phyloP scores from a whole-genome alignment of 2,113 vertebrate genomes.

The Cynocephalus volans region DNA sequence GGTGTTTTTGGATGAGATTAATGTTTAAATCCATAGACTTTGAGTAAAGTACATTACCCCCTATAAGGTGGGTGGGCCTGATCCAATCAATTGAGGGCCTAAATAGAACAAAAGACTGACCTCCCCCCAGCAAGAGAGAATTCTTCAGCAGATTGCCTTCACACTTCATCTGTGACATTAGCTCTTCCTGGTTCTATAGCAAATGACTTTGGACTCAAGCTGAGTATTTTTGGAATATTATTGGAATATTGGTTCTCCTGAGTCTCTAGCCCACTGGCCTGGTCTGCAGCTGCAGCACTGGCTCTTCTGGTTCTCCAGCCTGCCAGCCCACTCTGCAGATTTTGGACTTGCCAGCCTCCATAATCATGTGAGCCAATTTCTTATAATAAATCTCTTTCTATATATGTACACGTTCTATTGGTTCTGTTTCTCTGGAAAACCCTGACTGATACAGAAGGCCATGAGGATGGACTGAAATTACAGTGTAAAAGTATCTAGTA shows the following conservation, averaged over 20 bases:
- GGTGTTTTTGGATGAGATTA: neutral
- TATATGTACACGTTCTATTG: no score
- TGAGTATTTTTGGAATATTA: no score
- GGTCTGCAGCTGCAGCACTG: neutral
- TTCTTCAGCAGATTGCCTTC: neutral
- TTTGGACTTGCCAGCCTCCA: neutral
- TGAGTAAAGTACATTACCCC: neutral
- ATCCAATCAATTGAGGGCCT: neutral
- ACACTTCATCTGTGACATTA: neutral
- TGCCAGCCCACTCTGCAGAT: neutral
- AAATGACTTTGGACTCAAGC: neutral
- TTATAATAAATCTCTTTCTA: neutral
- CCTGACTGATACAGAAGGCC: neutral
- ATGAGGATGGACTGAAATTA: neutral
- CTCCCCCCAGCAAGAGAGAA: neutral
- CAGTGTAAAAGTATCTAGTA: neutral
- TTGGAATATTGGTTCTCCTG: neutral
- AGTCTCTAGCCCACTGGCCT: neutral
- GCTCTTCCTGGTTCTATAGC: neutral
- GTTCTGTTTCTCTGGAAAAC: neutral
- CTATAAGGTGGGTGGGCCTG: neutral
- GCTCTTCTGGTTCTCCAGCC: neutral
- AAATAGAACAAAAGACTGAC: neutral
- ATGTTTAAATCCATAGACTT: neutral
- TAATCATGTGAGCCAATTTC: neutral